Evolutionary conservation across 1,140 invertebrate genomes (phyloP).

Genomic region (Aphaenogaster ashmeadi): DNA sequence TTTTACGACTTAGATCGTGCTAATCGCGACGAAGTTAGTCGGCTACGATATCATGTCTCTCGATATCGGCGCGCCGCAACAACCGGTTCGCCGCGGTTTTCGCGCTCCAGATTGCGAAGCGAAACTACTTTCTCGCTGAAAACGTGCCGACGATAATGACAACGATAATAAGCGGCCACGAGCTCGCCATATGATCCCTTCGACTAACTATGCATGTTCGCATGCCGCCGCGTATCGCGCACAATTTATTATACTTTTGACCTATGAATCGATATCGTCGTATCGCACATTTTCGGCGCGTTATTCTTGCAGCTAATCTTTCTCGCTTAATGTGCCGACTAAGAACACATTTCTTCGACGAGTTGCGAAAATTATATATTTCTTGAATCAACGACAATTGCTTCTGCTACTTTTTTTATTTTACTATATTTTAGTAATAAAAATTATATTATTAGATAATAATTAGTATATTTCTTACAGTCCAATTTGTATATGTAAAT

Average conservation of each 20-base stretch:
- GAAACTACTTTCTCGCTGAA: slow-evolving; percentile 50
- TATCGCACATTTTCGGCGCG: not conserved
- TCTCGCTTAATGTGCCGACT: not conserved
- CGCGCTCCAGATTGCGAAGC: slow-evolving; percentile 18
- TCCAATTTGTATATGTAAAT: not conserved
- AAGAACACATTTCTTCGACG: not conserved
- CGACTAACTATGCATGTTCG: not conserved
- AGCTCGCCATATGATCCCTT: slow-evolving; percentile 28
- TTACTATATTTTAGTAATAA: not conserved
- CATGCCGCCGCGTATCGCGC: not conserved
- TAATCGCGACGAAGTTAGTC: not conserved
- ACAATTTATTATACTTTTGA: slow-evolving; percentile 6
- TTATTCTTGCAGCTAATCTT: not conserved
- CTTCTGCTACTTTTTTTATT: not conserved
- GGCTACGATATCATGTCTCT: not conserved
- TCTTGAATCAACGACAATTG: not conserved
- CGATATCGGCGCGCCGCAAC: slow-evolving; percentile 15
- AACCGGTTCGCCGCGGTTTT: slow-evolving; percentile 50
- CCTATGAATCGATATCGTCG: not conserved
- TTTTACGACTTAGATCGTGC: not conserved
- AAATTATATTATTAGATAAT: not conserved
- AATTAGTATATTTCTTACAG: not conserved
- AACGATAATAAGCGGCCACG: slow-evolving; percentile 20
- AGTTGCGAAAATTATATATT: not conserved
- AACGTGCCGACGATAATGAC: slow-evolving; percentile 19